A percentile compares a stretch with the other conserved stretches of the same genome.
These are phyloP conservation scores for Diplodus sargus DNA, from an alignment of 2,797 vertebrate species.

Conservation along the genomic window DNA sequence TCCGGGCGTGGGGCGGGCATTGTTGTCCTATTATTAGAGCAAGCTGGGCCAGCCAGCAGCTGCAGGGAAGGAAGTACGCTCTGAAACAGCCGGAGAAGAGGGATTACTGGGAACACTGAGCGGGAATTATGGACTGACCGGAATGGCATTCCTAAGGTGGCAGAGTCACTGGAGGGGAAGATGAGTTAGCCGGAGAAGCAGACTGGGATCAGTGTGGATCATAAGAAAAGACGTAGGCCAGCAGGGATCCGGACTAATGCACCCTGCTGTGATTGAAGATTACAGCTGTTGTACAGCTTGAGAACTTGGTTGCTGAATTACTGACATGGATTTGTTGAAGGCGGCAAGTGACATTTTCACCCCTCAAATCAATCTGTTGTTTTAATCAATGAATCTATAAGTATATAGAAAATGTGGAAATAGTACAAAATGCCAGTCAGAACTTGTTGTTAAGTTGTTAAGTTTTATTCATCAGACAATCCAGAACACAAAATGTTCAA, in stretches of 20 bases:
- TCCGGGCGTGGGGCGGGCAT: conserved; percentile 74
- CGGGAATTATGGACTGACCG: conserved; percentile 69
- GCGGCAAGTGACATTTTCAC: too few species aligned
- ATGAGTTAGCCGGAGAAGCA: conserved; percentile 28
- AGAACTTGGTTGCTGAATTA: conserved; percentile 8
- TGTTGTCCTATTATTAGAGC: conserved; percentile 89
- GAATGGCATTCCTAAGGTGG: conserved; percentile 71
- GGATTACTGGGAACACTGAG: conserved; percentile 80
- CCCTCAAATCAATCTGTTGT: background rate
- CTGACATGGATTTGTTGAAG: conserved; percentile 1
- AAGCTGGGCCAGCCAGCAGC: conserved; percentile 77
- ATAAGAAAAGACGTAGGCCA: conserved; percentile 40
- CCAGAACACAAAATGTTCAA: background rate
- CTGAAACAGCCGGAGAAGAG: conserved; percentile 76
- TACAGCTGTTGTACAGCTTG: conserved; percentile 31
- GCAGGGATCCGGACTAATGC: conserved; percentile 22
- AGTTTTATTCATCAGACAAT: background rate
- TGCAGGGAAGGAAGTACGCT: conserved; percentile 86
- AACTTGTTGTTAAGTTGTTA: background rate
- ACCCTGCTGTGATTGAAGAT: conserved; percentile 40
- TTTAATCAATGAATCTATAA: background rate
- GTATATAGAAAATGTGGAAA: background rate
- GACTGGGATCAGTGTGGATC: conserved; percentile 43
- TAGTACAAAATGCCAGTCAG: background rate
- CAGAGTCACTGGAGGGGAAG: conserved; percentile 44